phyloP scores from a whole-genome alignment of 1,140 invertebrate species.

The Agrypnia vestita region DNA sequence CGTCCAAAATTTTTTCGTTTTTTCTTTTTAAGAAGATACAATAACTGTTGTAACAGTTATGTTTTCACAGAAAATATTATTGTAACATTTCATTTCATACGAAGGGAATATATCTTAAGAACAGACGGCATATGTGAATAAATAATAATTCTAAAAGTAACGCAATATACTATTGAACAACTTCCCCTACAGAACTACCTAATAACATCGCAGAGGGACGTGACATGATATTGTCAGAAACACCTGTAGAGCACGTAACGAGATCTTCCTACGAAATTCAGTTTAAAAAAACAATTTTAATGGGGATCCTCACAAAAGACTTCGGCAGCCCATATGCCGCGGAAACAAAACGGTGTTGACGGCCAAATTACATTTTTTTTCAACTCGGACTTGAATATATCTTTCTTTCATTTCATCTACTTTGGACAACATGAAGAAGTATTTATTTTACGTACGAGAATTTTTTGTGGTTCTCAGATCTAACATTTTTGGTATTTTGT shows the following conservation, averaged over 20 bases:
- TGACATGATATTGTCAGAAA: conserved; percentile 38
- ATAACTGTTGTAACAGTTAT: neutral
- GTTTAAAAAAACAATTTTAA: conserved; percentile 54
- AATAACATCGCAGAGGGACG: conserved; percentile 13
- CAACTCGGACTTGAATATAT: neutral
- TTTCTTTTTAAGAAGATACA: too few relatives aligned
- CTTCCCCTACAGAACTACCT: neutral
- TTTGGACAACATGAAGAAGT: neutral
- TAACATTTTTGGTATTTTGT: too few relatives aligned
- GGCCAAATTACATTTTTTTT: conserved; percentile 58
- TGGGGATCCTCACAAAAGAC: conserved; percentile 53
- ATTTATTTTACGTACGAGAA: neutral
- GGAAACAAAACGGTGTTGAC: conserved; percentile 58
- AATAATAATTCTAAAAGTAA: too few relatives aligned
- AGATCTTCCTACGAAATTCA: conserved; percentile 50
- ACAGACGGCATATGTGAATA: too few relatives aligned
- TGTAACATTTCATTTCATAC: too few relatives aligned
- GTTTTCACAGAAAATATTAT: neutral
- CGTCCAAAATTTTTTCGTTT: too few relatives aligned
- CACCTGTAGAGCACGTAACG: conserved; percentile 59
- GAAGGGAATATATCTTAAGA: too few relatives aligned
- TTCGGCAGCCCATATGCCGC: conserved; percentile 58
- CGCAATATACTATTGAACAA: too few relatives aligned
- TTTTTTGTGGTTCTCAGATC: too few relatives aligned
- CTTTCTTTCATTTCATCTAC: conserved; percentile 31